Evolutionary conservation across 2,113 vertebrate species (phyloP).

Genomic region (Piprites chloris): DNA sequence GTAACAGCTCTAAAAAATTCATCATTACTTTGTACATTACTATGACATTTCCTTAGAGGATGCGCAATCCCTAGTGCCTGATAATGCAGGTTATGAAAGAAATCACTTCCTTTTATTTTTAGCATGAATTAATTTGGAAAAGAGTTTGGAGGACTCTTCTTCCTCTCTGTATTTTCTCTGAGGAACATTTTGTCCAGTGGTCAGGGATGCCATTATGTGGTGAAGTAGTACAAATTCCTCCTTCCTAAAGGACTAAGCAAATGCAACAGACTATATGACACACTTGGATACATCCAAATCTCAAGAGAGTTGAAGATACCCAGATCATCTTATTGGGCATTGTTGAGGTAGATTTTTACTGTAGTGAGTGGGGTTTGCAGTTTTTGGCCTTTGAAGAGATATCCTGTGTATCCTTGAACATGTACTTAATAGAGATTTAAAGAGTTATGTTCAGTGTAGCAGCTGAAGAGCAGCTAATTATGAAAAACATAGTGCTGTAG

Average conservation of each 20-base stretch:
- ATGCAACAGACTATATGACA: neutral
- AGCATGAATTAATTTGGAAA: neutral
- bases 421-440: constrained; percentile 7
- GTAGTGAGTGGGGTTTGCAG: neutral
- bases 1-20: neutral
- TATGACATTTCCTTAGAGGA: neutral
- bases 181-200: neutral
- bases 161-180: neutral
- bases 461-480: constrained; percentile 68
- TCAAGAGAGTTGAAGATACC: neutral
- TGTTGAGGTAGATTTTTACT: neutral
- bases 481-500: constrained; percentile 57
- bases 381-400: neutral
- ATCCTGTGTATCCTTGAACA: neutral
- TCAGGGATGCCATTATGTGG: neutral
- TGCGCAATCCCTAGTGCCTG: neutral
- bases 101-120: neutral
- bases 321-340: neutral
- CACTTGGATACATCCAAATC: neutral
- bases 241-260: neutral
- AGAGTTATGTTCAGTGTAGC: constrained; percentile 46
- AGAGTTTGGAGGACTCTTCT: neutral
- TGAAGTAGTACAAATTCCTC: neutral
- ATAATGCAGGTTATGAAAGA: neutral
- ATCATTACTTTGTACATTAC: neutral